Conservation (phyloP, 2,888 invertebrate genomes). For the Xanthorhoe spadicearia region DNA sequence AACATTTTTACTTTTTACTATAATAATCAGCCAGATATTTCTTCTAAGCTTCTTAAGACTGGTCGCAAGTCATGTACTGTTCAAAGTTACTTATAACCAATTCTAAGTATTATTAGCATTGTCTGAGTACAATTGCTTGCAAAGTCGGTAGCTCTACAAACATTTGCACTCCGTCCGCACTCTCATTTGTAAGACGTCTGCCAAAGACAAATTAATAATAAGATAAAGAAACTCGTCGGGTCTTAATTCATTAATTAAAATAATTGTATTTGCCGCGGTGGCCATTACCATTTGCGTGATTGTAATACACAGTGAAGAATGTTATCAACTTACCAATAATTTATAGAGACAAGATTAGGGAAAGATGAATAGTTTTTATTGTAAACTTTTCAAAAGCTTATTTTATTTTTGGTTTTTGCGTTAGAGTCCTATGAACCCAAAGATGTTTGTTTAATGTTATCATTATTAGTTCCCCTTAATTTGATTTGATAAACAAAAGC, state of each 20-base stretch:
- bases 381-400: too few relatives aligned
- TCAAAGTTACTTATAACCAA: not conserved
- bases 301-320: constrained; percentile 34
- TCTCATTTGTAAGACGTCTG: constrained; percentile 81
- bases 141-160: constrained; percentile 53
- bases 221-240: constrained; percentile 83
- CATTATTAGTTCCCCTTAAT: too few relatives aligned
- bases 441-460: too few relatives aligned
- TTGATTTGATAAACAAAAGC: too few relatives aligned
- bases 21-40: not conserved
- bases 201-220: constrained; percentile 83
- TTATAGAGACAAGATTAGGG: not conserved
- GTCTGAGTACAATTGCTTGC: constrained; percentile 17
- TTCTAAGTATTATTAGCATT: constrained; percentile 15
- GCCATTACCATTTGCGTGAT: constrained; percentile 71
- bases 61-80: too few relatives aligned
- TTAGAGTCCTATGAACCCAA: too few relatives aligned
- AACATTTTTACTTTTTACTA: too few relatives aligned
- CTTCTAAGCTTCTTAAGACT: too few relatives aligned
- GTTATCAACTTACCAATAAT: not conserved
- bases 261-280: constrained; percentile 82
- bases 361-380: not conserved
- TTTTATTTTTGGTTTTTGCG: too few relatives aligned
- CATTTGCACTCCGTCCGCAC: constrained; percentile 63
- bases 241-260: constrained; percentile 85